Evolutionary conservation across 2,113 vertebrate species (phyloP).

Genomic region (Muntiacus muntjak): DNA sequence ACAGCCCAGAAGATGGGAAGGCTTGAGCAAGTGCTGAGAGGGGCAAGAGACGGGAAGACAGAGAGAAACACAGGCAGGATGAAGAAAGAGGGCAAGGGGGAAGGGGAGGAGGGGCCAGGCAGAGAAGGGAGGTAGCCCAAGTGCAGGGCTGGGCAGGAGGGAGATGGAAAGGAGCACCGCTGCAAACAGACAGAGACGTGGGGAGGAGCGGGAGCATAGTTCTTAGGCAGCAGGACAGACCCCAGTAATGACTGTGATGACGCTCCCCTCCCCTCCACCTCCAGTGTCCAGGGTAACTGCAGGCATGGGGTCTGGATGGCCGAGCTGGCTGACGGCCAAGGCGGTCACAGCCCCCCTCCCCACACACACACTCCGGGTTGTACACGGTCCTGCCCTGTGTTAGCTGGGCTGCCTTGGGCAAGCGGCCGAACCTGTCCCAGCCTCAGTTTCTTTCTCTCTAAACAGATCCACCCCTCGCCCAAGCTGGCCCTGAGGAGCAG

Average conservation of each 20-base stretch:
- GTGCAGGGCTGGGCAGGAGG: background rate
- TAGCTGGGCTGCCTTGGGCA: background rate
- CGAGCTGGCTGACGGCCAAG: background rate
- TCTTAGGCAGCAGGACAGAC: background rate
- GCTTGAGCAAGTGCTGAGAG: background rate
- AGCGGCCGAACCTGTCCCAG: background rate
- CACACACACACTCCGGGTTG: background rate
- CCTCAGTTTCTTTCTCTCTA: slow-evolving; percentile 25
- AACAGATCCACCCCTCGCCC: background rate
- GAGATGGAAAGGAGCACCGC: background rate
- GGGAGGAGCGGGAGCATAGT: background rate
- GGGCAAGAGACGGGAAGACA: background rate
- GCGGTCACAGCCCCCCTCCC: background rate
- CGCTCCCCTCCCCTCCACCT: background rate
- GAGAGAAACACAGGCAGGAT: background rate
- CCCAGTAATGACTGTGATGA: background rate
- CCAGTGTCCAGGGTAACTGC: background rate
- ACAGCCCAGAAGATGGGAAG: background rate
- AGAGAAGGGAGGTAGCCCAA: background rate
- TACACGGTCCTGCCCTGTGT: background rate
- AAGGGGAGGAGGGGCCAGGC: background rate
- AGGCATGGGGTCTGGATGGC: background rate
- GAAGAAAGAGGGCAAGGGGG: background rate
- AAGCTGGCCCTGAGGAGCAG: background rate
- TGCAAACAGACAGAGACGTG: background rate